Base-by-base conservation (phyloP, 1,140 invertebrate genomes). In the Hirudo medicinalis region DNA sequence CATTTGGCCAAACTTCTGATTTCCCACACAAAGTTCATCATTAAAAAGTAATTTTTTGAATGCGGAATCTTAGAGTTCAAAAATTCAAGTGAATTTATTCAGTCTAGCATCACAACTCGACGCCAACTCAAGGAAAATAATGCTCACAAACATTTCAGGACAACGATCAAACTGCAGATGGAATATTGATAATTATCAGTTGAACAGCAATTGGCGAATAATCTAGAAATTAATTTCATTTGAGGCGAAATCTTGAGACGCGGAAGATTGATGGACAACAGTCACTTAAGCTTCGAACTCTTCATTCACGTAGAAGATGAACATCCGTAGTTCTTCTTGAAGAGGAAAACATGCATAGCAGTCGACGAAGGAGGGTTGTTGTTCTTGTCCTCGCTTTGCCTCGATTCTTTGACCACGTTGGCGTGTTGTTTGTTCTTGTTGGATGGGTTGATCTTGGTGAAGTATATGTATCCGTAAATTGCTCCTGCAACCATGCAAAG, bases 381-480 rank as follows among this genome's bases (percentile, higher is more conserved):
- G 57, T 63, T 63, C 15, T 71, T 60, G 71, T 71, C 54, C 27
- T 57, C 57, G 36, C 57, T 29, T 22, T 29, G 43, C 36, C 67
- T 27, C 25, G 36, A 27, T 69, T 49, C 29, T n/a, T 32, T 69
- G 25, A 22, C 36, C 40, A n/a, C 55, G 22, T 32, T 69, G 67
- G 43, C 67, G 19, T 32, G 71, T 22, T 71, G 22, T 19, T 54
- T 43, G 32, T 57, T 69, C 67, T 36, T 69, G 29, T 36, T 22
- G n/a, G 67, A 11, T 22, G 70, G 70, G 29, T 71, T 57, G 54
- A 71, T 71, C 55, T 43, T 54, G 20, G 53, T 71, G 70, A 60
- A 63, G 55, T 71, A 71, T 54, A 71, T 71, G 57, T 71, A 71
- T 54, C 36, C 70, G 54, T 71, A 71, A 22, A 71, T 54, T 13